Evolutionary conservation across 1,140 invertebrate species (phyloP), one percentile per base, ranked within the genome.

Genomic region (Leguminivora glycinivorella): DNA sequence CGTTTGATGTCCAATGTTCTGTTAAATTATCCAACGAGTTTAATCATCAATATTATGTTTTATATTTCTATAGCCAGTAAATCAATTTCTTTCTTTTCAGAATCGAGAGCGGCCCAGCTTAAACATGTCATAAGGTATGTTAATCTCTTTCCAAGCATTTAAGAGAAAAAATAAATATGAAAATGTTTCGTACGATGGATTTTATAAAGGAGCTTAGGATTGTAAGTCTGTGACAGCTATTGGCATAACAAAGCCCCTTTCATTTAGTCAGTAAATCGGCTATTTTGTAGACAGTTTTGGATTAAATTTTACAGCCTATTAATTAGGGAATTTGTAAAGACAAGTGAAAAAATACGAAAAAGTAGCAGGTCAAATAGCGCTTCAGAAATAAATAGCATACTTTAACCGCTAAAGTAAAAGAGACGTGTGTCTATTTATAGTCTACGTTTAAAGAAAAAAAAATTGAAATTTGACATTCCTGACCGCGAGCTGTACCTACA

Each of bases 61-160:
- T 58, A 6, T 17, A n/a, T 26, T n/a, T 26, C 22, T 22, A 60
- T 6, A 60, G 9, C 63, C 38, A 25, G 10, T 69, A 69, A 69
- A 71, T 43, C 26, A 56, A 70, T 67, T 34, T 67, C 26, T 71
- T 66, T 74, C 24, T 58, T 74, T 74, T 58, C 70, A 74, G 73
- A 63, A 10, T 58, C 34, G 63, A 29, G 52, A 69, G 43, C n/a
- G 58, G 43, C 38, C 25, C 68, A 69, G 56, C 60, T 63, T 70
- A 66, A 75, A 74, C 34, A 79, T 79, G 75, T 77, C 75, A 70
- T 79, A 79, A 79, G 75, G 75, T 79, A 72, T 69, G 68, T 67
- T 70, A 40, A 67, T 70, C 70, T 70, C 78, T 29, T 63, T 63
- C n/a, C 10, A 14, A 29, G 25, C 58, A 29, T 63, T 63, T 63